phyloP scores from a whole-genome alignment of 1,140 invertebrate species.

The Globodera rostochiensis region DNA sequence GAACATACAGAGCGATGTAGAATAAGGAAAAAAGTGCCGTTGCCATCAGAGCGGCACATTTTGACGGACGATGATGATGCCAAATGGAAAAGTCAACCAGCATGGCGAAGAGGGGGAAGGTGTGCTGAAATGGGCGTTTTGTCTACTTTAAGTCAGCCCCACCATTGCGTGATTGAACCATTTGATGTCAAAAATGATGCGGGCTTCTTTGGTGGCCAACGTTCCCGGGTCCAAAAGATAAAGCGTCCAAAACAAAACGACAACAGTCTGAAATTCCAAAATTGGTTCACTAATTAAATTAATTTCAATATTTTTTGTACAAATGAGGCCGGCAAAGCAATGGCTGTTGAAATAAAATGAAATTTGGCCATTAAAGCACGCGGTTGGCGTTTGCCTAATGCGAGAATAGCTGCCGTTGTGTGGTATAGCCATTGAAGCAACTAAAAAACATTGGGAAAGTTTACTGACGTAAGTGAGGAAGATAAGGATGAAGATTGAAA shows the following conservation, averaged over 20 bases:
- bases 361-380: slow-evolving; percentile 19
- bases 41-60: slow-evolving; percentile 30
- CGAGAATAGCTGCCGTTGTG: slow-evolving; percentile 24
- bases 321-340: slow-evolving; percentile 46
- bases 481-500: not conserved
- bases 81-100: slow-evolving; percentile 39
- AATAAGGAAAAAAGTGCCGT: slow-evolving; percentile 37
- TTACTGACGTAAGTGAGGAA: not conserved
- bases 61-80: slow-evolving; percentile 29
- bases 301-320: slow-evolving; percentile 15
- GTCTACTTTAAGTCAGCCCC: slow-evolving; percentile 1
- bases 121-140: slow-evolving; percentile 38
- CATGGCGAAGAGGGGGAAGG: slow-evolving; percentile 42
- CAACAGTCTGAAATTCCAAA: slow-evolving; percentile 39
- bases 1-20: slow-evolving; percentile 48
- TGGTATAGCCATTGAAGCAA: slow-evolving; percentile 27
- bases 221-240: slow-evolving; percentile 43
- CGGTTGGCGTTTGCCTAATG: not conserved
- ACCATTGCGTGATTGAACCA: slow-evolving; percentile 55
- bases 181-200: slow-evolving; percentile 28
- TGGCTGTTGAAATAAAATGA: slow-evolving; percentile 38
- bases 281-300: too few relatives aligned
- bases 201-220: slow-evolving; percentile 43
- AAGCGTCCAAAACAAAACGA: slow-evolving; percentile 52
- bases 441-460: not conserved